Percentiles rank a stretch among this genome's conserved stretches.
These are phyloP conservation scores for Liodrosophila aerea DNA, from an alignment of 2,888 invertebrate genomes.

Conservation along the genomic window DNA sequence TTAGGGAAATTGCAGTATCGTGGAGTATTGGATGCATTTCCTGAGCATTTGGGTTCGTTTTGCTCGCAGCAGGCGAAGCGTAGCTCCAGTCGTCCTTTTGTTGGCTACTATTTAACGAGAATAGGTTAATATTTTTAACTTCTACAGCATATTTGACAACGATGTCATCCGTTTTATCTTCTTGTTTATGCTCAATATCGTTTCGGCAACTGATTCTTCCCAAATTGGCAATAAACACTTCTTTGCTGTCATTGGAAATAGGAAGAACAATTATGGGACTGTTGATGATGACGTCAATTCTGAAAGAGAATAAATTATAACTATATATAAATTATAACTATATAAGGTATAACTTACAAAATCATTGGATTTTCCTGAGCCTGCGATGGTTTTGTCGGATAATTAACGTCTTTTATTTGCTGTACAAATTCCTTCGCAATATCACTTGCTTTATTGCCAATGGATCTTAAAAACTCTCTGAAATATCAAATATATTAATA, in stretches of 20 bases:
- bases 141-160: slow-evolving; percentile 85
- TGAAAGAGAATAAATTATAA: slow-evolving; percentile 32
- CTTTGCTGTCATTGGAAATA: slow-evolving; percentile 88
- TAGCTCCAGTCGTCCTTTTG: slow-evolving; percentile 80
- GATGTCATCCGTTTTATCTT: slow-evolving; percentile 19
- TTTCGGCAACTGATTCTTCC: slow-evolving; percentile 90
- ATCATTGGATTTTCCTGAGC: slow-evolving; percentile 27
- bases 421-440: slow-evolving; percentile 95
- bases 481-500: neutral
- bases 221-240: slow-evolving; percentile 95
- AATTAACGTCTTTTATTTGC: slow-evolving; percentile 82
- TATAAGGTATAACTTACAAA: slow-evolving; percentile 47
- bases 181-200: slow-evolving; percentile 48
- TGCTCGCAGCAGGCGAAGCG: slow-evolving; percentile 84
- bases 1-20: slow-evolving; percentile 91
- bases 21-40: slow-evolving; percentile 94
- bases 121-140: slow-evolving; percentile 93
- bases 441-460: slow-evolving; percentile 95
- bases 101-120: slow-evolving; percentile 87
- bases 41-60: slow-evolving; percentile 88
- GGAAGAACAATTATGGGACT: slow-evolving; percentile 96
- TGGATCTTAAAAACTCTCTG: slow-evolving; percentile 91
- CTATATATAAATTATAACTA: neutral
- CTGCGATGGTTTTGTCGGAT: slow-evolving; percentile 37
- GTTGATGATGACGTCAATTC: slow-evolving; percentile 91